Evolutionary conservation across 2,888 invertebrate species (phyloP).

Genomic region (Ctenicera cuprea): DNA sequence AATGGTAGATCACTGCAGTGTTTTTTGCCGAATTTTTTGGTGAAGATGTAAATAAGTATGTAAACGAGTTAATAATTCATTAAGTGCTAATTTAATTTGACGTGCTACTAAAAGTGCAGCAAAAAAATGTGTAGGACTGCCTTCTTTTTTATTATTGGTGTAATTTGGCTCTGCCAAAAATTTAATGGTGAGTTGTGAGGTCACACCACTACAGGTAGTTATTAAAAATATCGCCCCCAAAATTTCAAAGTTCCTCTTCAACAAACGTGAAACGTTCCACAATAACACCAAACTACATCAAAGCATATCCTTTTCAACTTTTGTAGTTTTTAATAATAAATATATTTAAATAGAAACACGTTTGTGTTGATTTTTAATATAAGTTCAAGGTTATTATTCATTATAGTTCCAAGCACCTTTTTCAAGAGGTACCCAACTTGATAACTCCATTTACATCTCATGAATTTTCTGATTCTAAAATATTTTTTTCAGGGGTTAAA

Average conservation of each 20-base stretch:
- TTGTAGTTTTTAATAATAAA: not conserved
- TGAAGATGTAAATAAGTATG: constrained; percentile 62
- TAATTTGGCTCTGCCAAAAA: constrained; percentile 66
- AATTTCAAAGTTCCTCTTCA: not conserved
- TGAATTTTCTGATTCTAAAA: not conserved
- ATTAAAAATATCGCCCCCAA: not conserved
- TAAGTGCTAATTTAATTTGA: constrained; percentile 54
- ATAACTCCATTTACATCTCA: not conserved
- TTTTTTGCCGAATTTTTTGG: constrained; percentile 65
- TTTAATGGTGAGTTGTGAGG: constrained; percentile 64
- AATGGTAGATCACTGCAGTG: constrained; percentile 58
- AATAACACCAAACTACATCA: not conserved
- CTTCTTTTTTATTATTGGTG: constrained; percentile 63
- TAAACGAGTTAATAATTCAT: constrained; percentile 56
- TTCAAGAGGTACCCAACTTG: not conserved
- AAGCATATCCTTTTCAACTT: not conserved
- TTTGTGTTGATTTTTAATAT: constrained; percentile 20
- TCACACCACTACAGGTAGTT: constrained; percentile 44
- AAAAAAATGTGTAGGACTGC: constrained; percentile 64
- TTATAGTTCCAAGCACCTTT: not conserved
- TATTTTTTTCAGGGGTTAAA: constrained; percentile 74
- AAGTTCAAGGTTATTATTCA: constrained; percentile 45
- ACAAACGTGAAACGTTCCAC: not conserved
- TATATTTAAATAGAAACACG: not conserved
- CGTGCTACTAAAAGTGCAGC: constrained; percentile 54